A percentile compares a stretch with the other conserved stretches of the same genome.
These are phyloP conservation scores for Spea hammondii DNA, from an alignment of 2,797 vertebrate species.

Conservation along the genomic window DNA sequence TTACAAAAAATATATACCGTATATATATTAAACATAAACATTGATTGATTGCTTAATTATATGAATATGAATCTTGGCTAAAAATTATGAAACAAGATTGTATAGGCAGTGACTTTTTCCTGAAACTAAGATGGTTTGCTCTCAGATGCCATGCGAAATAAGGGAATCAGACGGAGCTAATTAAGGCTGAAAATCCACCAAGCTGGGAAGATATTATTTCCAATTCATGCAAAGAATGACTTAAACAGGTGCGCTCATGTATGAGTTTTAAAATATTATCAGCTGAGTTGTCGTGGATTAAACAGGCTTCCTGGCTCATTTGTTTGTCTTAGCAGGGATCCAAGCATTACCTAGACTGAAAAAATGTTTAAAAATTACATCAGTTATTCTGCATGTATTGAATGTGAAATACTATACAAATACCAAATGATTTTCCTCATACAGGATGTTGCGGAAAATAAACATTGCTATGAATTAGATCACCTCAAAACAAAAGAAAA, in stretches of 20 bases:
- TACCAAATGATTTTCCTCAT: conserved; percentile 28
- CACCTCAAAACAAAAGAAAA: conserved; percentile 7
- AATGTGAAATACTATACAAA: conserved; percentile 12
- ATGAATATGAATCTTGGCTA: not conserved
- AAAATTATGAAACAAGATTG: not conserved
- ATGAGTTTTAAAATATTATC: conserved; percentile 2
- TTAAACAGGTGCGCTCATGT: conserved; percentile 21
- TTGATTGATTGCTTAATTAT: too few relatives aligned
- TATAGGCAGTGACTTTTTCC: not conserved
- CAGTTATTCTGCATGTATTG: conserved; percentile 23
- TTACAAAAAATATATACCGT: too few relatives aligned
- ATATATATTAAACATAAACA: too few relatives aligned
- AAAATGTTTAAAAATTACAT: conserved; percentile 11
- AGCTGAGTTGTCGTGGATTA: conserved; percentile 8
- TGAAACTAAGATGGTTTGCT: not conserved
- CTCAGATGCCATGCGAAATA: not conserved
- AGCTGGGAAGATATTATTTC: conserved; percentile 22
- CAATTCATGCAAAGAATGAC: conserved; percentile 7
- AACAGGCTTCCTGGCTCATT: conserved; percentile 20
- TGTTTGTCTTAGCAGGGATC: conserved; percentile 11
- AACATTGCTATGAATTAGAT: conserved; percentile 19
- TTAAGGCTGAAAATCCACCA: conserved; percentile 11
- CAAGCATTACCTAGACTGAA: conserved; percentile 29
- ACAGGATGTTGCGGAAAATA: not conserved
- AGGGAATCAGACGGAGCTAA: not conserved